A percentile compares a stretch with the other conserved stretches of the same genome.
Evolutionary conservation across 2,888 invertebrate genomes (phyloP).

Genomic region (Tetheella fluctuosa): DNA sequence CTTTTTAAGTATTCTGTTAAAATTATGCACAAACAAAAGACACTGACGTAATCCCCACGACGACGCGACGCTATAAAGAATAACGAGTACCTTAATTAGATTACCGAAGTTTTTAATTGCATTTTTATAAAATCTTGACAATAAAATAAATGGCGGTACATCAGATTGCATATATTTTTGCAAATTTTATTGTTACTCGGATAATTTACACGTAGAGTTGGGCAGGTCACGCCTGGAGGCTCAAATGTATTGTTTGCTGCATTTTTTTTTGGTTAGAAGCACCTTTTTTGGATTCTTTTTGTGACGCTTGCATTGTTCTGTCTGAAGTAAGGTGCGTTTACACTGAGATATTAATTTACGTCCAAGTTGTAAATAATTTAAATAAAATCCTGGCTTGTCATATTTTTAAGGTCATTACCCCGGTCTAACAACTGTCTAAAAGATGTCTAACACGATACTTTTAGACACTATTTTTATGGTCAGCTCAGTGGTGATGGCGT

Average conservation of each 20-base stretch:
- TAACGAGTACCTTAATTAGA: not conserved
- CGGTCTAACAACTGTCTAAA: no score
- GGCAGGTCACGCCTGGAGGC: slow-evolving; percentile 44
- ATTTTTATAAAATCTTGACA: slow-evolving; percentile 2
- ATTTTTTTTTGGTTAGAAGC: slow-evolving; percentile 52
- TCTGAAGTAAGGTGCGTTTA: slow-evolving; percentile 46
- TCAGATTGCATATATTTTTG: slow-evolving; percentile 5
- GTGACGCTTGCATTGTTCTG: slow-evolving; percentile 70
- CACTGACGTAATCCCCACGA: not conserved
- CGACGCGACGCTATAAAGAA: not conserved
- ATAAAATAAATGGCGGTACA: not conserved
- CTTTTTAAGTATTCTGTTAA: not conserved
- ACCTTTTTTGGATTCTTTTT: slow-evolving; percentile 57
- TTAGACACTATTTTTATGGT: no score
- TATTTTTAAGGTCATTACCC: no score
- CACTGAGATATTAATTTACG: slow-evolving; percentile 26
- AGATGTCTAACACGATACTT: no score
- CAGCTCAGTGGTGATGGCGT: no score
- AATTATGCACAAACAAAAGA: not conserved
- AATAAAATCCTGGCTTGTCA: no score
- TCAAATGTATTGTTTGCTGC: slow-evolving; percentile 49
- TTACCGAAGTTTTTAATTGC: slow-evolving; percentile 2
- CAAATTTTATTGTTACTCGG: slow-evolving; percentile 12
- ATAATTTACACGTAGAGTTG: slow-evolving; percentile 12
- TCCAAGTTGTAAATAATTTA: no score